These are phyloP conservation scores for Diadromus collaris DNA, from an alignment of 2,888 invertebrate species.

Conservation along the genomic window DNA sequence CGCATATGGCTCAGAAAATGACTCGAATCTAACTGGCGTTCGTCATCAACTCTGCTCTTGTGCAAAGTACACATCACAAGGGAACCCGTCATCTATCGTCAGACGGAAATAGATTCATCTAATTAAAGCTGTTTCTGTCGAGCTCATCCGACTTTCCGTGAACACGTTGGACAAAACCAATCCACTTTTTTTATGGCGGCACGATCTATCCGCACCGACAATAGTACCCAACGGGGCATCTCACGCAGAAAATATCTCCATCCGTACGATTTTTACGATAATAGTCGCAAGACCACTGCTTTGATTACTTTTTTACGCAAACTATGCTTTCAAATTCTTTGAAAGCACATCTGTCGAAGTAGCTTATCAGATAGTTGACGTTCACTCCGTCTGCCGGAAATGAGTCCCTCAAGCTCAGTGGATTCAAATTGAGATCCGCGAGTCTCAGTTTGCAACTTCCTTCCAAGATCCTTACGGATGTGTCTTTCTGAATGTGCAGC, in stretches of 20 bases:
- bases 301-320: background rate
- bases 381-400: background rate
- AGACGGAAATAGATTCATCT: too few relatives aligned
- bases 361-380: background rate
- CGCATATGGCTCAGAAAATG: too few relatives aligned
- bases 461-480: background rate
- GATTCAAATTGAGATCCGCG: background rate
- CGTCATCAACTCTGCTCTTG: slow-evolving; percentile 7
- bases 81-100: too few relatives aligned
- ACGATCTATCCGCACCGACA: too few relatives aligned
- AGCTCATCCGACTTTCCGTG: background rate
- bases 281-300: background rate
- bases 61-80: too few relatives aligned
- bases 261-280: background rate
- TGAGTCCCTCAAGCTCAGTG: background rate
- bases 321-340: background rate
- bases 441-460: background rate
- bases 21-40: slow-evolving; percentile 13
- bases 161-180: background rate
- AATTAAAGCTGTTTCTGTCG: too few relatives aligned
- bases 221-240: too few relatives aligned
- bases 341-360: background rate
- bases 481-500: background rate
- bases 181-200: background rate
- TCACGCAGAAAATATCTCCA: background rate